phyloP scores from a whole-genome alignment of 2,797 vertebrate species.

The Aphelocoma californica region DNA sequence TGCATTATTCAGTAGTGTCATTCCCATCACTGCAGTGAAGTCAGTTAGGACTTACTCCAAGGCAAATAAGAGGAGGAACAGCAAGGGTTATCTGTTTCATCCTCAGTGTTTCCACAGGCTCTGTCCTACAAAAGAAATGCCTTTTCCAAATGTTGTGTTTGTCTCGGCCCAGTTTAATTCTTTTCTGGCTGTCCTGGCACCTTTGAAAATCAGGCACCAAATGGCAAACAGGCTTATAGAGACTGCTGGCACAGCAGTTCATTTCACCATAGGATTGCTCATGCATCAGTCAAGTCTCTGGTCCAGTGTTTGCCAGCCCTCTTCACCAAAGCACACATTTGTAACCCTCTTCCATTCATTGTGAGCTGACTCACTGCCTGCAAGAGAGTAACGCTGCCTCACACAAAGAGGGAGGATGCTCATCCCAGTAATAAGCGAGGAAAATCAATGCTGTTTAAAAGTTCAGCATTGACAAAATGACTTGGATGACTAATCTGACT shows the following conservation, averaged over 20 bases:
- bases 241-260: background rate
- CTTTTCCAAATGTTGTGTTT: background rate
- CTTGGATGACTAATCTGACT: background rate
- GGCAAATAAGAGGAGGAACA: background rate
- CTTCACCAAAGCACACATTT: background rate
- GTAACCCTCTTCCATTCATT: background rate
- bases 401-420: background rate
- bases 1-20: background rate
- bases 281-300: accelerated
- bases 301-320: background rate
- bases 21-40: background rate
- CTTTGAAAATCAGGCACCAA: background rate
- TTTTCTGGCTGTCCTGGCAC: background rate
- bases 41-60: background rate
- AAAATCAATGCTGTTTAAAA: background rate
- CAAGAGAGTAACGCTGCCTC: background rate
- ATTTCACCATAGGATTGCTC: background rate
- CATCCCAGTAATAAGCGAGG: background rate
- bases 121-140: background rate
- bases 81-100: background rate
- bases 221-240: background rate
- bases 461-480: background rate
- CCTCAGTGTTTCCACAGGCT: background rate
- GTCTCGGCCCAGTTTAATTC: background rate
- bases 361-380: background rate